Conservation (phyloP, 2,888 invertebrate genomes). For the Rhimphoctona megacephalus region DNA sequence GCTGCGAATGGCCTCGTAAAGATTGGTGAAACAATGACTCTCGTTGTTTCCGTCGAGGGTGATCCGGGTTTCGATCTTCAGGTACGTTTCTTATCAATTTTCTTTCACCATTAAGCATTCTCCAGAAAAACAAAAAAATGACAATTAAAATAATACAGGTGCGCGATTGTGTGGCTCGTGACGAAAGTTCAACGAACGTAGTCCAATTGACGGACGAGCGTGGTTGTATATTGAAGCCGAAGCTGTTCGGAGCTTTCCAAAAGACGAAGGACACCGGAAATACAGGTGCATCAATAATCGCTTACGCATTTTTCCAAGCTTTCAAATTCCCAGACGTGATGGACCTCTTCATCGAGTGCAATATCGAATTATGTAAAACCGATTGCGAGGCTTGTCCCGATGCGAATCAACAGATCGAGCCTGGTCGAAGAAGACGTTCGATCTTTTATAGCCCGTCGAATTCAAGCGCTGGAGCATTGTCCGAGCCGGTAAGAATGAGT, state of each 20-base stretch:
- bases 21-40: slow-evolving; percentile 93
- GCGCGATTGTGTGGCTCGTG: slow-evolving; percentile 91
- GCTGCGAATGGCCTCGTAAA: slow-evolving; percentile 92
- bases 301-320: slow-evolving; percentile 92
- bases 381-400: slow-evolving; percentile 91
- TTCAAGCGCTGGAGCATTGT: slow-evolving; percentile 85
- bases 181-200: slow-evolving; percentile 88
- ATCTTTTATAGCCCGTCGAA: slow-evolving; percentile 73
- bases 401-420: slow-evolving; percentile 87
- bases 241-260: slow-evolving; percentile 93
- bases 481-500: slow-evolving; percentile 88
- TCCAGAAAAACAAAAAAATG: not conserved
- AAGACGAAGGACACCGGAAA: slow-evolving; percentile 91
- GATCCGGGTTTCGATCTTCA: slow-evolving; percentile 92
- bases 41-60: slow-evolving; percentile 92
- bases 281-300: slow-evolving; percentile 90
- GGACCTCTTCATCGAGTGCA: slow-evolving; percentile 93
- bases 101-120: not conserved
- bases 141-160: slow-evolving; percentile 84
- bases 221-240: slow-evolving; percentile 92
- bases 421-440: slow-evolving; percentile 84
- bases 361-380: slow-evolving; percentile 92
- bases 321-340: slow-evolving; percentile 95
- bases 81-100: slow-evolving; percentile 69
- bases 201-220: slow-evolving; percentile 90